A percentile compares a stretch with the other conserved stretches of the same genome.
Evolutionary conservation across 1,140 invertebrate genomes (phyloP).

Genomic region (Agraylea sexmaculata): DNA sequence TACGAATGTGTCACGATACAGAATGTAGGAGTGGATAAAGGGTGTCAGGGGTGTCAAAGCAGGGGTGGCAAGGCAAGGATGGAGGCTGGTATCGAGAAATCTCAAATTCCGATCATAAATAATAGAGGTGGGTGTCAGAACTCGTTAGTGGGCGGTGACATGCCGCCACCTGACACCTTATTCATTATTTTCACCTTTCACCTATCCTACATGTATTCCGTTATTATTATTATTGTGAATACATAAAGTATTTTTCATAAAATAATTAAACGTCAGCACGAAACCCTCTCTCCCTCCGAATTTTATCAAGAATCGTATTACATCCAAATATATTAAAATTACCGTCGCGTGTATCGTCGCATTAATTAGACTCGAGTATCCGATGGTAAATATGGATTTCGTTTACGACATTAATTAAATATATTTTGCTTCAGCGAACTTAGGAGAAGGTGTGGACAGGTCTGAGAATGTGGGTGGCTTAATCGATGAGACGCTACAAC

Average conservation of each 20-base stretch:
- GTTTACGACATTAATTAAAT: background rate
- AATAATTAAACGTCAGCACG: too few species aligned
- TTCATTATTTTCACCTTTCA: constrained; percentile 22
- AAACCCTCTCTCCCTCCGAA: too few species aligned
- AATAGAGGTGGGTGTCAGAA: constrained; percentile 19
- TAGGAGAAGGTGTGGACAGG: constrained; percentile 66
- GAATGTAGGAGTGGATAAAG: too few species aligned
- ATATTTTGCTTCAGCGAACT: constrained; percentile 41
- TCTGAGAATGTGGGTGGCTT: constrained; percentile 77
- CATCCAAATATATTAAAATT: background rate
- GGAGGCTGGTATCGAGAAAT: constrained; percentile 16
- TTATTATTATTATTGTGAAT: too few species aligned
- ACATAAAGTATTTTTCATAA: too few species aligned
- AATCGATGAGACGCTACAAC: constrained; percentile 85
- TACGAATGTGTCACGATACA: too few species aligned
- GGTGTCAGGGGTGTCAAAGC: background rate
- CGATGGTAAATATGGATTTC: background rate
- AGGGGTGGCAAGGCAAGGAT: background rate
- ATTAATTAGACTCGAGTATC: constrained; percentile 4
- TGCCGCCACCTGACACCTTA: constrained; percentile 17
- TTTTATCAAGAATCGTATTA: background rate
- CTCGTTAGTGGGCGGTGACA: constrained; percentile 18
- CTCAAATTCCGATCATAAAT: constrained; percentile 22
- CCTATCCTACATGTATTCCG: constrained; percentile 1
- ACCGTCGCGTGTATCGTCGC: constrained; percentile 1